A percentile compares a stretch with the other conserved stretches of the same genome.
phyloP scores from a whole-genome alignment of 2,113 vertebrate genomes.

The Mesocricetus auratus region DNA sequence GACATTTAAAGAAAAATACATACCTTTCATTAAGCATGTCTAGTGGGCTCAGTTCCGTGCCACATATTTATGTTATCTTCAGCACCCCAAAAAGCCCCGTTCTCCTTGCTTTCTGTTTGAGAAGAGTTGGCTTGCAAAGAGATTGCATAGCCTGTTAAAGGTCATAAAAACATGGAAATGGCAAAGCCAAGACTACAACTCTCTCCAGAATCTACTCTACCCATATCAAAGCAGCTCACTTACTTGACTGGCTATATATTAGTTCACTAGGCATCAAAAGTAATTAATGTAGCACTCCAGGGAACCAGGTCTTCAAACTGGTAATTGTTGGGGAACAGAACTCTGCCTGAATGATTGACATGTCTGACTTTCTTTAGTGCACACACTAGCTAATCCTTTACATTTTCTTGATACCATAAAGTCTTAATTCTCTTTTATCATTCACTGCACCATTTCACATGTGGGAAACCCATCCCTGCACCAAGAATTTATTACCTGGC shows the following conservation, averaged over 20 bases:
- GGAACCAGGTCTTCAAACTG: neutral
- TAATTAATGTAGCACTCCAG: neutral
- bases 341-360: neutral
- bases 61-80: neutral
- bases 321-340: neutral
- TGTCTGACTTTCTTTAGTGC: neutral
- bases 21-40: neutral
- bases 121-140: neutral
- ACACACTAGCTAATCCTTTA: neutral
- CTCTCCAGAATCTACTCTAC: neutral
- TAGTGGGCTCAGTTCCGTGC: neutral
- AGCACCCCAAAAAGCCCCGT: neutral
- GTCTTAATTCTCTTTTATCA: conserved; percentile 31
- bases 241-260: neutral
- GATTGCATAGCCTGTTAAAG: neutral
- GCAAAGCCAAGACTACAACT: neutral
- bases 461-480: conserved; percentile 3
- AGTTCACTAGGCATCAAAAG: neutral
- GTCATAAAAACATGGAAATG: neutral
- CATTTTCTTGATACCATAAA: neutral
- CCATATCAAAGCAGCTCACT: neutral
- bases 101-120: neutral
- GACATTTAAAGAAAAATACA: conserved; percentile 15
- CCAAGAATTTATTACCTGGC: conserved; percentile 16
- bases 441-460: conserved; percentile 43